Percentiles rank a stretch among this genome's conserved stretches.
Evolutionary conservation across 2,113 vertebrate species (phyloP).

Genomic region (Centropristis striata): DNA sequence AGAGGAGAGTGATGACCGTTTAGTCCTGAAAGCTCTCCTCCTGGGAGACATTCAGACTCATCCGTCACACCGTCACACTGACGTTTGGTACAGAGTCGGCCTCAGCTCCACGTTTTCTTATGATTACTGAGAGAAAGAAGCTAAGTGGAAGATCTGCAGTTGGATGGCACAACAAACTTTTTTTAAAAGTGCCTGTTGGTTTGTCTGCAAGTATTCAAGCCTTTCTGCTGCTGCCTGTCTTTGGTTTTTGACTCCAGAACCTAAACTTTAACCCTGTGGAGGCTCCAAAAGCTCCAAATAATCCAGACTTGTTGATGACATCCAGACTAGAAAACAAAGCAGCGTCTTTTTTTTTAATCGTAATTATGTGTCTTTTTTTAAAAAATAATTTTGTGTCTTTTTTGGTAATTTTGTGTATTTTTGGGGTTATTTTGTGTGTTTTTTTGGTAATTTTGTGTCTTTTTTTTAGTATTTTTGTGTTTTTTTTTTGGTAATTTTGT

Average conservation of each 20-base stretch:
- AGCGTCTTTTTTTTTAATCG: too few relatives aligned
- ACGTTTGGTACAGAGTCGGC: constrained; percentile 44
- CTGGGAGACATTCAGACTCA: constrained; percentile 55
- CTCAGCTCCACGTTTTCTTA: constrained; percentile 45
- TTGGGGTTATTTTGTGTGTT: too few relatives aligned
- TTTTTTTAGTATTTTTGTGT: too few relatives aligned
- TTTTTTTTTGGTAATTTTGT: too few relatives aligned
- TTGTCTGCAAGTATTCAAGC: constrained; percentile 30
- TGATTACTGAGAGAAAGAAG: constrained; percentile 32
- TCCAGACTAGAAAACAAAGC: too few relatives aligned
- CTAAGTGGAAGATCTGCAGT: constrained; percentile 21
- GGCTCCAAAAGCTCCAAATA: too few relatives aligned
- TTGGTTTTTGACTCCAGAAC: constrained; percentile 46
- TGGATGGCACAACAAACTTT: constrained; percentile 32
- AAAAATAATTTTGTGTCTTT: too few relatives aligned
- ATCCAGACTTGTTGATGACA: too few relatives aligned
- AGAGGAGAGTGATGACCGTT: constrained; percentile 61
- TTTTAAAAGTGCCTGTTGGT: constrained; percentile 17
- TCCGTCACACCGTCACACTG: constrained; percentile 49
- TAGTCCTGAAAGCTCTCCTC: constrained; percentile 60
- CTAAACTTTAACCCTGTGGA: too few relatives aligned
- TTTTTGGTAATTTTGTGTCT: too few relatives aligned
- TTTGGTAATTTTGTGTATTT: too few relatives aligned
- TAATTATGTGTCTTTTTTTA: too few relatives aligned
- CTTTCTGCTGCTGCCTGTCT: constrained; percentile 43